Evolutionary conservation across 1,140 invertebrate genomes (phyloP), one percentile per base, ranked within the genome.

Genomic region (Zaprionus ornatus): DNA sequence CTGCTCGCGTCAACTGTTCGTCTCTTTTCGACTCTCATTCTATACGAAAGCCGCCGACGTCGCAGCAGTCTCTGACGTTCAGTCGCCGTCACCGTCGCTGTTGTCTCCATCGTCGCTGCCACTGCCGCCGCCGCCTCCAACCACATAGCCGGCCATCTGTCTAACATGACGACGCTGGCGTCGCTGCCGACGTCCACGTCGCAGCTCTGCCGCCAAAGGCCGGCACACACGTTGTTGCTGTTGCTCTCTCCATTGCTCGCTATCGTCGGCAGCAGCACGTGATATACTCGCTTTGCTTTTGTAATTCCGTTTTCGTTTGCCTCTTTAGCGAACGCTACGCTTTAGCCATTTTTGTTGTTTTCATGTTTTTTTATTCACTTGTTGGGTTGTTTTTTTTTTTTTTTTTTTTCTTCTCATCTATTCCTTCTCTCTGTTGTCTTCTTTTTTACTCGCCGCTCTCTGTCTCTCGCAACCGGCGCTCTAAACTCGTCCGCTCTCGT

Each of bases 221-320:
- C 84, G 84, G 84, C 84, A 87, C 69, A 72, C 54, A 57, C 68
- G 54, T 60, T 66, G 62, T 76, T 72, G 74, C 56, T 72, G 40
- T 54, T 72, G 64, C 42, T 25, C 70, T 29, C 32, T 52, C 17
- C 19, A 40, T 55, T 55, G 23, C 50, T 42, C 50, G 52, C 54
- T 54, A 60, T 69, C 61, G 56, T 40, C 74, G 42, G 66, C 80
- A 91, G 87, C 87, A 91, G 87, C 87, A 91, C 87, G 87, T 91
- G 87, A 91, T 91, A 91, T 91, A 77, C 82, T 87, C 73, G 74
- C 66, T 79, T 83, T 90, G 77, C 87, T 90, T 90, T 90, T 90
- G 75, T 88, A 79, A 82, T 82, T 88, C 77, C 72, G 74, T 80
- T 86, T 87, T 90, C 72, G 65, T 50, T 13, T 69, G 56, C 55